Evolutionary conservation across 2,113 vertebrate genomes (phyloP).

Genomic region (Plectropomus leopardus): DNA sequence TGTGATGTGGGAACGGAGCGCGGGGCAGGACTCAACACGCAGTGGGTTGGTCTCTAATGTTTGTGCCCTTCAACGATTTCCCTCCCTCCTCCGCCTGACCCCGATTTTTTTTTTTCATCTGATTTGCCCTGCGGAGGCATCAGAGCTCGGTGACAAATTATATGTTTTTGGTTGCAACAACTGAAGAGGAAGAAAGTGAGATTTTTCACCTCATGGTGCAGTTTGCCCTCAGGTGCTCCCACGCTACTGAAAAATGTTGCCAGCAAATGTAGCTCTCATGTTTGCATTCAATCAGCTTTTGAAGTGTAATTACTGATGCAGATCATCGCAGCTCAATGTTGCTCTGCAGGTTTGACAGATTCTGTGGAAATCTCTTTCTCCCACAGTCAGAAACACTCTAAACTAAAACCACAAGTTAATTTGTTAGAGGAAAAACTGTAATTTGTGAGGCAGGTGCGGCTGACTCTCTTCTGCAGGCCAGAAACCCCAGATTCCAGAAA

Average conservation of each 20-base stretch:
- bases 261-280: neutral
- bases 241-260: neutral
- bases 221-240: conserved; percentile 19
- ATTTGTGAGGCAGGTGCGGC: conserved; percentile 49
- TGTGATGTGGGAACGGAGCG: conserved; percentile 51
- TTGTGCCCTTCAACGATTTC: conserved; percentile 39
- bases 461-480: conserved; percentile 30
- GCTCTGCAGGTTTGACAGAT: conserved; percentile 63
- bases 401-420: conserved; percentile 40
- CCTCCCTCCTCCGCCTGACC: conserved; percentile 39
- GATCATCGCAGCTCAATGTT: conserved; percentile 16
- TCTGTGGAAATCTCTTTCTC: neutral
- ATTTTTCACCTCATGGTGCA: neutral
- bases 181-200: conserved; percentile 32
- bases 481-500: conserved; percentile 65
- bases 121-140: conserved; percentile 18
- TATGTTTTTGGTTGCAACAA: conserved; percentile 3
- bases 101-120: neutral
- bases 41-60: conserved; percentile 71
- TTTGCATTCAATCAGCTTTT: neutral
- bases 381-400: conserved; percentile 17
- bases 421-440: conserved; percentile 40
- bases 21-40: conserved; percentile 72
- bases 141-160: neutral
- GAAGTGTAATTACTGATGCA: neutral